Conservation (phyloP, 2,888 invertebrate genomes). For the Acanthosepion lycidas region DNA sequence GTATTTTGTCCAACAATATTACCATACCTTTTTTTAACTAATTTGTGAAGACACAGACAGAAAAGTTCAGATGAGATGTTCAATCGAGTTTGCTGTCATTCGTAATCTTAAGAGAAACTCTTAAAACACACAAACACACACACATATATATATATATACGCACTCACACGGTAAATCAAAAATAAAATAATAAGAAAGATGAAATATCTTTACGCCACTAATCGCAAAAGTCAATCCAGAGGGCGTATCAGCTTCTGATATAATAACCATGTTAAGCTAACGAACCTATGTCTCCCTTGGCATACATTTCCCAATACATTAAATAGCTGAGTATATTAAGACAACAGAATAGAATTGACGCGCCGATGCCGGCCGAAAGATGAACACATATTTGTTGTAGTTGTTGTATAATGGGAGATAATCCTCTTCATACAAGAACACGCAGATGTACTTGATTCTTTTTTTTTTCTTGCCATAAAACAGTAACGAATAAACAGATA, state of each 20-base stretch:
- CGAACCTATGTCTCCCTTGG: slow-evolving; percentile 8
- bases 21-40: neutral
- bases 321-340: neutral
- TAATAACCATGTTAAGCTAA: neutral
- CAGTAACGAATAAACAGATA: neutral
- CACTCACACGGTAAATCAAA: neutral
- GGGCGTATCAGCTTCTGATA: neutral
- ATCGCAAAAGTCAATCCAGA: neutral
- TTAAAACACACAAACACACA: neutral
- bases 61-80: neutral
- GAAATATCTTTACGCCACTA: neutral
- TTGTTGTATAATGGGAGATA: neutral
- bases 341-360: neutral
- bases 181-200: neutral
- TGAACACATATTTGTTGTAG: neutral
- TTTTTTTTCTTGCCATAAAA: neutral
- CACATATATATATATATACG: too few relatives aligned
- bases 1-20: neutral
- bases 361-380: neutral
- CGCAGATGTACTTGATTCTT: neutral
- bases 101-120: neutral
- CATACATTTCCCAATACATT: neutral
- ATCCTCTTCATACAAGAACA: neutral
- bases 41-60: neutral
- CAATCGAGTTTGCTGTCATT: neutral